Evolutionary conservation across 2,797 vertebrate species (phyloP).

Genomic region (Hirundo rustica): DNA sequence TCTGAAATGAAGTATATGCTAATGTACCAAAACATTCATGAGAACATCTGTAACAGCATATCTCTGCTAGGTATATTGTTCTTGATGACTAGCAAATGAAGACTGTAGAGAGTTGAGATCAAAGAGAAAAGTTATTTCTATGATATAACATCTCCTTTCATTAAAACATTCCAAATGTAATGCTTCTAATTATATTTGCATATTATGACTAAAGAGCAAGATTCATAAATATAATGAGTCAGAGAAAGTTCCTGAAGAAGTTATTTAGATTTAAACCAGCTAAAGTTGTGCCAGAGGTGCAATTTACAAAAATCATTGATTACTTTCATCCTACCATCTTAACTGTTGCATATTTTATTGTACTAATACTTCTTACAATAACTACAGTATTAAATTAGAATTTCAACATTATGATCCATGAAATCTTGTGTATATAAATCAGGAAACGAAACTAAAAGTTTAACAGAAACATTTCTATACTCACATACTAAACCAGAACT

Average conservation of each 20-base stretch:
- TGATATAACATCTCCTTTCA: background rate
- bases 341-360: slow-evolving; percentile 60
- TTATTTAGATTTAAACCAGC: slow-evolving; percentile 17
- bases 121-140: background rate
- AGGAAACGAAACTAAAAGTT: slow-evolving; percentile 61
- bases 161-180: slow-evolving; percentile 10
- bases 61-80: background rate
- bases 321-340: slow-evolving; percentile 43
- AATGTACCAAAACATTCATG: background rate
- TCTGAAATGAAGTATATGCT: background rate
- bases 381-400: slow-evolving; percentile 64
- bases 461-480: slow-evolving; percentile 71
- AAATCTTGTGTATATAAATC: slow-evolving; percentile 68
- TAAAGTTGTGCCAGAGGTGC: background rate
- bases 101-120: background rate
- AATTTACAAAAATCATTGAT: slow-evolving; percentile 57
- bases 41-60: background rate
- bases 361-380: slow-evolving; percentile 68
- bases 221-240: background rate
- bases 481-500: slow-evolving; percentile 60
- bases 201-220: slow-evolving; percentile 2
- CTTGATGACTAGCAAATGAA: slow-evolving; percentile 2
- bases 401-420: slow-evolving; percentile 43
- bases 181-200: slow-evolving; percentile 13
- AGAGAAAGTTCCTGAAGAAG: slow-evolving; percentile 3